phyloP scores from a whole-genome alignment of 1,140 invertebrate genomes.

The Kradibia gibbosae region DNA sequence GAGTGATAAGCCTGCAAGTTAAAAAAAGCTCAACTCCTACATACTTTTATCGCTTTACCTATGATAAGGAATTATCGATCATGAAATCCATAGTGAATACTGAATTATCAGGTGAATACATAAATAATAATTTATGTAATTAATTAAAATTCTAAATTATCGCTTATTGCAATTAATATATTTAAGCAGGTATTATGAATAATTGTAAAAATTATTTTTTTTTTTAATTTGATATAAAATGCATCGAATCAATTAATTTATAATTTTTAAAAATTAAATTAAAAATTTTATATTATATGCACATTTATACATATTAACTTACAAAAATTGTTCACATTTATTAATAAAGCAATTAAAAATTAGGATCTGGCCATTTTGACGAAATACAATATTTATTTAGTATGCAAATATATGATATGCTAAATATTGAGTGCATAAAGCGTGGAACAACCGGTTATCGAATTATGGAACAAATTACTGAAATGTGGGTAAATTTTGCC shows the following conservation, averaged over 20 bases:
- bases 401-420: slow-evolving; percentile 18
- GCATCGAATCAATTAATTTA: too few species aligned
- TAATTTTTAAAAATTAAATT: too few species aligned
- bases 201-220: too few species aligned
- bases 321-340: background rate
- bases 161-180: too few species aligned
- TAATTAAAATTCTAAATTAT: too few species aligned
- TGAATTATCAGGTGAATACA: slow-evolving; percentile 27
- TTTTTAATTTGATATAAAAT: too few species aligned
- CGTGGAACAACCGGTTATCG: slow-evolving; percentile 33
- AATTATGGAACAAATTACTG: slow-evolving; percentile 58
- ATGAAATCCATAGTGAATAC: slow-evolving; percentile 31
- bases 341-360: slow-evolving; percentile 10
- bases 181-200: too few species aligned
- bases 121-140: too few species aligned
- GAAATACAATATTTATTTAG: slow-evolving; percentile 61
- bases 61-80: slow-evolving; percentile 51
- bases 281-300: too few species aligned
- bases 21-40: slow-evolving; percentile 58
- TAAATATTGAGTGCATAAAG: background rate
- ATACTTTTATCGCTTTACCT: slow-evolving; percentile 73
- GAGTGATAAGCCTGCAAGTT: slow-evolving; percentile 66
- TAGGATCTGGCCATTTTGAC: slow-evolving; percentile 60
- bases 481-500: slow-evolving; percentile 64
- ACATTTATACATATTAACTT: too few species aligned